Percentiles rank a stretch among this genome's conserved stretches.
These are phyloP conservation scores for Chaetura pelagica DNA, from an alignment of 2,113 vertebrate species.

Conservation along the genomic window DNA sequence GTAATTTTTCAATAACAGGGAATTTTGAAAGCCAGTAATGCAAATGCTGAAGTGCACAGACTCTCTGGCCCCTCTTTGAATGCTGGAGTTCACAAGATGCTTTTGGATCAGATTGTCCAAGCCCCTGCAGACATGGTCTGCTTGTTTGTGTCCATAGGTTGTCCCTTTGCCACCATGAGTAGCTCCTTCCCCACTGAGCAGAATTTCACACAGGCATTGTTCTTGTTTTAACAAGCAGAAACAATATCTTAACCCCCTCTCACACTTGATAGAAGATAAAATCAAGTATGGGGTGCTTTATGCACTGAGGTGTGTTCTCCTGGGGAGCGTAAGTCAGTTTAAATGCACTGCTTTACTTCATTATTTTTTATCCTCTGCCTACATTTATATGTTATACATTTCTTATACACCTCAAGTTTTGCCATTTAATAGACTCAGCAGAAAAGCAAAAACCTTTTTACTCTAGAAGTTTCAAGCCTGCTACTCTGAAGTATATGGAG, in stretches of 20 bases:
- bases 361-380: not conserved
- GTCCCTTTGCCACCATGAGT: not conserved
- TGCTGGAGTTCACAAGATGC: rapidly evolving
- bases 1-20: not conserved
- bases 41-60: not conserved
- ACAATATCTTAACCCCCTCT: not conserved
- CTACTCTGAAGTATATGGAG: not conserved
- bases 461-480: not conserved
- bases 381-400: too few species aligned
- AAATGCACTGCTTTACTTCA: not conserved
- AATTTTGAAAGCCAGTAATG: not conserved
- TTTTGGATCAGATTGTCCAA: not conserved
- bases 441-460: not conserved
- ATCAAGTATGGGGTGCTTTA: not conserved
- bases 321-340: not conserved
- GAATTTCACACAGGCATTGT: not conserved
- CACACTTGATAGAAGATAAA: not conserved
- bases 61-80: not conserved
- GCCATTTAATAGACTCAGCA: not conserved
- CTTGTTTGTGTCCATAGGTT: not conserved
- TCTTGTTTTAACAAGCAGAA: not conserved
- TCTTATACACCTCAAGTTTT: not conserved
- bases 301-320: rapidly evolving
- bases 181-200: not conserved
- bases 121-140: rapidly evolving